phyloP scores from a whole-genome alignment of 2,797 vertebrate genomes.

The Pipistrellus nathusii region DNA sequence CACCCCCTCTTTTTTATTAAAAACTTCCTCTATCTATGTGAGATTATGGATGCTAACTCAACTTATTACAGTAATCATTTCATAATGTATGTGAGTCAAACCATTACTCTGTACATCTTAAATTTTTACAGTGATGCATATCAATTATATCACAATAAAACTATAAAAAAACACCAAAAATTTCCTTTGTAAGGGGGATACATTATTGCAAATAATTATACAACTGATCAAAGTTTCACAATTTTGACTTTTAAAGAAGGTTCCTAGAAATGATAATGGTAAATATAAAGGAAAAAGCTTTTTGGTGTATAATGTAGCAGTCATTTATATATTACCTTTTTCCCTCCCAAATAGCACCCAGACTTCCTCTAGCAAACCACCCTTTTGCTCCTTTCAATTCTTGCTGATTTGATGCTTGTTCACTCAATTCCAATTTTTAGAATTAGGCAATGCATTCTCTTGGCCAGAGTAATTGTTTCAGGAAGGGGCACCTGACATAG shows the following conservation, averaged over 20 bases:
- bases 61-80: background rate
- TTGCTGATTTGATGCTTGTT: background rate
- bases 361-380: background rate
- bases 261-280: background rate
- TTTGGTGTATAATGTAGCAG: background rate
- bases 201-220: background rate
- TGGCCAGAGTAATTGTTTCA: conserved; percentile 36
- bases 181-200: background rate
- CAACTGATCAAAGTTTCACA: background rate
- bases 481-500: background rate
- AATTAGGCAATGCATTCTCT: background rate
- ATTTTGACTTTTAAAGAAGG: background rate
- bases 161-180: background rate
- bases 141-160: conserved; percentile 5
- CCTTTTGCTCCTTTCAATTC: background rate
- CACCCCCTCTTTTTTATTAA: background rate
- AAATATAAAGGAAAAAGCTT: background rate
- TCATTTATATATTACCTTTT: background rate
- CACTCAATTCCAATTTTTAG: background rate
- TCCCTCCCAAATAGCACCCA: background rate
- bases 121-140: background rate
- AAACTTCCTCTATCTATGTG: background rate
- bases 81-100: background rate
- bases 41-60: background rate
- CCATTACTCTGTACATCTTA: background rate